A percentile compares a stretch with the other conserved stretches of the same genome.
These are phyloP conservation scores for Eustalomyia histrio DNA, from an alignment of 2,888 invertebrate species.

Conservation along the genomic window DNA sequence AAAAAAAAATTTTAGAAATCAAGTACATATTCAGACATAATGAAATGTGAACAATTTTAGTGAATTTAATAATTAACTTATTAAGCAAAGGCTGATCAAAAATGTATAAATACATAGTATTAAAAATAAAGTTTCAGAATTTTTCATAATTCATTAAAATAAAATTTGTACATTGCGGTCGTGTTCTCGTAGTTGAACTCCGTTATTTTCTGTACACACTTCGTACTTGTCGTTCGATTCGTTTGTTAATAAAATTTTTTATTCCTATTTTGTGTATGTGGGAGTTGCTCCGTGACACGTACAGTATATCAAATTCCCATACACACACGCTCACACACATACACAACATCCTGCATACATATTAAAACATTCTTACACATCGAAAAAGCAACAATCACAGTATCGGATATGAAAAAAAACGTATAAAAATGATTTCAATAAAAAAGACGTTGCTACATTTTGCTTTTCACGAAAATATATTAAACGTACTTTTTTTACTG, in stretches of 20 bases:
- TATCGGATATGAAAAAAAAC: not conserved
- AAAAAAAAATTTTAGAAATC: not conserved
- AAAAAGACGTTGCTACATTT: constrained; percentile 8
- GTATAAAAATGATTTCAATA: not conserved
- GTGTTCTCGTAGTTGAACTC: constrained; percentile 51
- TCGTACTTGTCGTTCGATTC: constrained; percentile 35
- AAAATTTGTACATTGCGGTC: constrained; percentile 55
- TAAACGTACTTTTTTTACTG: not conserved
- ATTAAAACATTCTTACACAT: not conserved
- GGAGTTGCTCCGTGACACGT: constrained; percentile 54
- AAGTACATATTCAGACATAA: no score
- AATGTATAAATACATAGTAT: not conserved
- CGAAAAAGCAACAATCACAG: constrained; percentile 45
- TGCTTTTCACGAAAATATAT: not conserved
- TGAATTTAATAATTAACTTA: not conserved
- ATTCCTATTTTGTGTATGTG: constrained; percentile 58
- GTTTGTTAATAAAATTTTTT: constrained; percentile 24
- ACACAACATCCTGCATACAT: not conserved
- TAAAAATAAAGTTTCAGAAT: not conserved
- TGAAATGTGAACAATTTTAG: no score
- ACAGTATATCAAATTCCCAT: constrained; percentile 37
- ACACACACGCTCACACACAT: constrained; percentile 1
- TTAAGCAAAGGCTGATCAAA: not conserved
- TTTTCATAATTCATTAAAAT: constrained; percentile 23
- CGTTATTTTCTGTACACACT: constrained; percentile 36